These are phyloP conservation scores for Malthinus flaveolus DNA, from an alignment of 2,888 invertebrate genomes.

Conservation along the genomic window DNA sequence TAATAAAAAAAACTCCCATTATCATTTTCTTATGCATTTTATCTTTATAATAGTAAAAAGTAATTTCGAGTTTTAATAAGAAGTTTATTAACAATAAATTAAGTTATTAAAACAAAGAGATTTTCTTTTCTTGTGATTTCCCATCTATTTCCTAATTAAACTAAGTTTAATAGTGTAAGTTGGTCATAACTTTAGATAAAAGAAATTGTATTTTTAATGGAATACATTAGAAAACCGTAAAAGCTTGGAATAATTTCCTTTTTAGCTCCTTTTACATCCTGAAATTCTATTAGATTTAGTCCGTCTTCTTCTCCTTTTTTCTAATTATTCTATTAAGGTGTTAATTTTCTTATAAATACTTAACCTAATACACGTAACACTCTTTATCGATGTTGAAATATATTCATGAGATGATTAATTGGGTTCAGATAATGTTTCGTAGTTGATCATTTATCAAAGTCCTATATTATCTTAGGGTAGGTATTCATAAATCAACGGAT, in stretches of 20 bases:
- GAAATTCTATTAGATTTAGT: background rate
- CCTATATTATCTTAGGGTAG: conserved; percentile 26
- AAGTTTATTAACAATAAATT: background rate
- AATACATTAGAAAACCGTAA: conserved; percentile 10
- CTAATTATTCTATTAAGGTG: background rate
- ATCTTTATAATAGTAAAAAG: too few relatives aligned
- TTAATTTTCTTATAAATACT: conserved; percentile 1
- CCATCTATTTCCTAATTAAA: conserved; percentile 21
- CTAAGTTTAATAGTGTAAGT: conserved; percentile 16
- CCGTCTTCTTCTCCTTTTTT: background rate
- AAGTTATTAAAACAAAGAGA: conserved; percentile 14
- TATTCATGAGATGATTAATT: conserved; percentile 27
- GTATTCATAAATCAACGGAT: conserved; percentile 32
- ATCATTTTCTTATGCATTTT: too few relatives aligned
- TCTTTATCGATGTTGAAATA: conserved; percentile 19
- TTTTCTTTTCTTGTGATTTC: conserved; percentile 9
- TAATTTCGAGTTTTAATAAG: too few relatives aligned
- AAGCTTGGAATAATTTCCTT: conserved; percentile 12
- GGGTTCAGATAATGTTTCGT: conserved; percentile 27
- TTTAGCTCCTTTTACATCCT: conserved; percentile 5
- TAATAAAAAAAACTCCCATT: too few relatives aligned
- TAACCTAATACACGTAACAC: background rate
- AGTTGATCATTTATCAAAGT: conserved; percentile 29
- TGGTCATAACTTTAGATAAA: conserved; percentile 18
- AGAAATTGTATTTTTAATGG: conserved; percentile 20